phyloP scores from a whole-genome alignment of 2,888 invertebrate genomes.

The Rhodophaea formosa region DNA sequence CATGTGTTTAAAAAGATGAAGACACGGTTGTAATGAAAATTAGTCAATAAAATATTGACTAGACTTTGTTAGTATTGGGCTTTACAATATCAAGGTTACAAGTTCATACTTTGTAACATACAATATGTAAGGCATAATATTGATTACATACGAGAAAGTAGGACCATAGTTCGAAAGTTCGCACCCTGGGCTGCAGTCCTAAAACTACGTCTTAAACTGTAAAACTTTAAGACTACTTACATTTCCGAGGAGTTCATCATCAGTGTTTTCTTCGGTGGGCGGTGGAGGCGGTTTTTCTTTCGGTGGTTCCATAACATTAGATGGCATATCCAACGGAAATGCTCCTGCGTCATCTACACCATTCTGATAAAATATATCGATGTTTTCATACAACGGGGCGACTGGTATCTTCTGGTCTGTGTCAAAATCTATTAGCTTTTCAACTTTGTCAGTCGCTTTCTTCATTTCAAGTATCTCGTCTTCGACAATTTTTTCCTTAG shows the following conservation, averaged over 20 bases:
- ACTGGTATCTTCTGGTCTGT: slow-evolving; percentile 63
- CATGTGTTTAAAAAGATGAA: background rate
- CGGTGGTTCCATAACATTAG: slow-evolving; percentile 86
- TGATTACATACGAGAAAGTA: too few relatives aligned
- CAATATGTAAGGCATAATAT: too few relatives aligned
- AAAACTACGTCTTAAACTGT: too few relatives aligned
- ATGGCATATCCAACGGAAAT: slow-evolving; percentile 81
- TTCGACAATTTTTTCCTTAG: slow-evolving; percentile 29
- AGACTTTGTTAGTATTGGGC: background rate
- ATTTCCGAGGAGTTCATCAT: slow-evolving; percentile 71
- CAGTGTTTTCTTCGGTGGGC: slow-evolving; percentile 79
- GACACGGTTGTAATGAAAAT: background rate
- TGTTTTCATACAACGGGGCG: slow-evolving; percentile 82
- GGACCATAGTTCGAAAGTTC: too few relatives aligned
- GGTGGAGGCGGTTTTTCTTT: slow-evolving; percentile 93
- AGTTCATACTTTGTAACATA: background rate
- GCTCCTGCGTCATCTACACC: slow-evolving; percentile 48
- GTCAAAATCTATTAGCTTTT: slow-evolving; percentile 47
- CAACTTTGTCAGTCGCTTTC: slow-evolving; percentile 30
- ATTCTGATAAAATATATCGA: slow-evolving; percentile 79
- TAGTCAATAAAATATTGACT: background rate
- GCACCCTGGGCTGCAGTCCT: too few relatives aligned
- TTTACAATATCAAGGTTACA: background rate
- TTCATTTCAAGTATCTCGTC: slow-evolving; percentile 30
- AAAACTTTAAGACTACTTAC: slow-evolving; percentile 48